phyloP scores from a whole-genome alignment of 2,888 invertebrate genomes.

The Terebella lapidaria region DNA sequence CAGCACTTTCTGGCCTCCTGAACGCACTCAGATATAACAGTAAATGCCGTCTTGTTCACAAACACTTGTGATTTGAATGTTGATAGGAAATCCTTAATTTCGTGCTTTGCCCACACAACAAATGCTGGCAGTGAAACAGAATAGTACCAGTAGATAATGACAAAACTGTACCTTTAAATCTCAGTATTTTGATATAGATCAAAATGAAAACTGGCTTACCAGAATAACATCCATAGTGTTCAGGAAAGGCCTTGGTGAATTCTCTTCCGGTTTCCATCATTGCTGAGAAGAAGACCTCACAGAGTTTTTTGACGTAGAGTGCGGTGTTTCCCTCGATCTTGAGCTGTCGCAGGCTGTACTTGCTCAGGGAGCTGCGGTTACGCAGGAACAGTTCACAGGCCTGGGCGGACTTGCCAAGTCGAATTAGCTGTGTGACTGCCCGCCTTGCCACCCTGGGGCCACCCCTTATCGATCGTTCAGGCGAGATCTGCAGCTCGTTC shows the following conservation, averaged over 20 bases:
- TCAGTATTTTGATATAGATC: background rate
- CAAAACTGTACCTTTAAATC: background rate
- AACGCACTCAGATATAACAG: constrained; percentile 80
- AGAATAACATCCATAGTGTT: constrained; percentile 69
- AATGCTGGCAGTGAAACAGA: constrained; percentile 60
- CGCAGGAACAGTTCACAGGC: constrained; percentile 78
- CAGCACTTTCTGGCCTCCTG: constrained; percentile 71
- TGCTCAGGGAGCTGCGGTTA: constrained; percentile 75
- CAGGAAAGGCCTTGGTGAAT: constrained; percentile 75
- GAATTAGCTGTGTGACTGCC: constrained; percentile 77
- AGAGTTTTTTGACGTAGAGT: constrained; percentile 72
- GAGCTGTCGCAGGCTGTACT: constrained; percentile 74
- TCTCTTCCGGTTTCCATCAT: constrained; percentile 71
- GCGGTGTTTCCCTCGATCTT: constrained; percentile 57
- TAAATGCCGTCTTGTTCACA: constrained; percentile 79
- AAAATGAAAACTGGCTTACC: constrained; percentile 53
- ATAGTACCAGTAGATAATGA: background rate
- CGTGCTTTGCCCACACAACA: constrained; percentile 79
- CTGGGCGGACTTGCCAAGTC: constrained; percentile 67
- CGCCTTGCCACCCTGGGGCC: constrained; percentile 76
- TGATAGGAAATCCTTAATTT: constrained; percentile 52
- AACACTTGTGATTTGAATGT: constrained; percentile 66
- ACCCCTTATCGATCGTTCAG: constrained; percentile 85
- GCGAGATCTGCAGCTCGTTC: constrained; percentile 81
- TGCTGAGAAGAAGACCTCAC: constrained; percentile 75